Evolutionary conservation across 2,797 vertebrate species (phyloP).

Genomic region (Falco peregrinus): DNA sequence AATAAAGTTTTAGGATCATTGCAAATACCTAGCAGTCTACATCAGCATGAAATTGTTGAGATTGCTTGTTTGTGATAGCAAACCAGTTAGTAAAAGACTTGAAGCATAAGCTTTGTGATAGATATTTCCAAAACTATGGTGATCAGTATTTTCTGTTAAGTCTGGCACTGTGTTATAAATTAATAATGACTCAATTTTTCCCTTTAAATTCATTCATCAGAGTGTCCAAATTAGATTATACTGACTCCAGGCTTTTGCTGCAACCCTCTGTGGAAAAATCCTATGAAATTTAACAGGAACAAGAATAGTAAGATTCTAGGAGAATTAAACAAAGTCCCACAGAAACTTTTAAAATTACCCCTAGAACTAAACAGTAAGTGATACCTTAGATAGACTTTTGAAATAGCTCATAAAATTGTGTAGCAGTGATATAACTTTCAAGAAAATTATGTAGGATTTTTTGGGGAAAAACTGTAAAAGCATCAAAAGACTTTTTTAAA

Average conservation of each 20-base stretch:
- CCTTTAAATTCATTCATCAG: slow-evolving; percentile 48
- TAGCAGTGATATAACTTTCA: not conserved
- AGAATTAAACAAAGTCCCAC: slow-evolving; percentile 19
- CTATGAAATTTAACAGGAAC: slow-evolving; percentile 19
- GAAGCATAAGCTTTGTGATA: slow-evolving; percentile 9
- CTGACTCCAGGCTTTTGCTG: slow-evolving; percentile 30
- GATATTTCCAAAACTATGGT: slow-evolving; percentile 15
- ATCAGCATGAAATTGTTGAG: not conserved
- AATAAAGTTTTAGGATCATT: not conserved
- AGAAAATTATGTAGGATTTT: not conserved
- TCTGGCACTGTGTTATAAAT: slow-evolving; percentile 43
- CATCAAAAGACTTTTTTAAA: not conserved
- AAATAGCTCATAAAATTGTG: not conserved
- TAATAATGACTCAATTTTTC: slow-evolving; percentile 54
- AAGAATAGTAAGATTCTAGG: not conserved
- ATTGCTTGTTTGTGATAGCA: slow-evolving; percentile 1
- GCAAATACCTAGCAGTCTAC: not conserved
- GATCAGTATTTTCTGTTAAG: slow-evolving; percentile 44
- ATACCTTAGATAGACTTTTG: not conserved
- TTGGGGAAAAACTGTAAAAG: not conserved
- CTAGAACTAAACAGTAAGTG: not conserved
- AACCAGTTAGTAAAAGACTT: not conserved
- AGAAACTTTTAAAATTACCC: slow-evolving; percentile 28
- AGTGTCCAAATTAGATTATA: slow-evolving; percentile 42
- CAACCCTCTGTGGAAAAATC: slow-evolving; percentile 29